Conservation (phyloP, 2,797 vertebrate genomes). For the Pampus argenteus region DNA sequence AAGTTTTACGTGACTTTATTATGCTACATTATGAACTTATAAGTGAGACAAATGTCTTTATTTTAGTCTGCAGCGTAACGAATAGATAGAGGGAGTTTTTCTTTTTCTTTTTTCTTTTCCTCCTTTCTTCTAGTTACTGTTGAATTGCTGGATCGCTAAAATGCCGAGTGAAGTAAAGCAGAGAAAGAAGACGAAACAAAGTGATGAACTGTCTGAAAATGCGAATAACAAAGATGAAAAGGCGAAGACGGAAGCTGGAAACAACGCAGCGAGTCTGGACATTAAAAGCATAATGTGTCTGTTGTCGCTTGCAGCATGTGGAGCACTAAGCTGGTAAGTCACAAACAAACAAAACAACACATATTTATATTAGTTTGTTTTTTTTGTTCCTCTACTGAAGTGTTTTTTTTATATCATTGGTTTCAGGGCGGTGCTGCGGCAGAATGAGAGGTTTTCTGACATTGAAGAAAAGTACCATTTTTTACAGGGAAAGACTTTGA, state of each 20-base stretch:
- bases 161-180: conserved; percentile 84
- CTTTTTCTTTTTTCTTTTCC: neutral
- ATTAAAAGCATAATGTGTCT: conserved; percentile 67
- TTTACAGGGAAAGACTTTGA: conserved; percentile 83
- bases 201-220: conserved; percentile 50
- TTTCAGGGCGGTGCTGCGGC: conserved; percentile 89
- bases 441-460: conserved; percentile 86
- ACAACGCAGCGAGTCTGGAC: conserved; percentile 47
- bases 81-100: neutral
- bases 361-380: rapidly evolving
- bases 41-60: neutral
- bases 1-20: rapidly evolving
- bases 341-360: no score
- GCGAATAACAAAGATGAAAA: conserved; percentile 54
- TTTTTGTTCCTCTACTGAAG: neutral
- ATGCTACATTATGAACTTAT: conserved; percentile 32
- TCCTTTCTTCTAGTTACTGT: no score
- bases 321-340: conserved; percentile 79
- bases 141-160: no score
- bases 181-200: conserved; percentile 76
- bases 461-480: conserved; percentile 88
- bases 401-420: neutral
- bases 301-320: conserved; percentile 70
- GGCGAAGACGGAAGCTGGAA: conserved; percentile 28
- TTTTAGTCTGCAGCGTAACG: neutral